A percentile compares a stretch with the other conserved stretches of the same genome.
Evolutionary conservation across 2,888 invertebrate species (phyloP).

Genomic region (Caenorhabditis sp.): DNA sequence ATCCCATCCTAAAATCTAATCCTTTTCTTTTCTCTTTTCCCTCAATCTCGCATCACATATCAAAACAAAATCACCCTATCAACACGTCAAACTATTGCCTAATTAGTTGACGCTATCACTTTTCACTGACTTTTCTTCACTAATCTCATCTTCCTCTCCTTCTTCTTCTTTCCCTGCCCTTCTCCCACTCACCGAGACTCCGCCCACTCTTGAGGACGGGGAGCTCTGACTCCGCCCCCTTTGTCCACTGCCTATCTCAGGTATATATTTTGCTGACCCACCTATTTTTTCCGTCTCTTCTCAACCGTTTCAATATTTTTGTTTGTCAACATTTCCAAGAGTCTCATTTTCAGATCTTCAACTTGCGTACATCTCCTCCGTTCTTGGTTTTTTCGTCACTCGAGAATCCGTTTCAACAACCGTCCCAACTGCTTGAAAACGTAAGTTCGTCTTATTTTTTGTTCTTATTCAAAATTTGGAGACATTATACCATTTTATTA

Average conservation of each 20-base stretch:
- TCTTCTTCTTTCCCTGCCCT: not conserved
- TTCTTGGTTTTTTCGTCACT: not conserved
- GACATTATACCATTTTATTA: conserved; percentile 36
- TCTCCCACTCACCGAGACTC: conserved; percentile 24
- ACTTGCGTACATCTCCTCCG: not conserved
- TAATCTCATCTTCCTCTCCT: conserved; percentile 18
- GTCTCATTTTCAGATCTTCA: not conserved
- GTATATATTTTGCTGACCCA: conserved; percentile 37
- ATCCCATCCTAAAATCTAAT: conserved; percentile 24
- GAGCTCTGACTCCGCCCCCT: conserved; percentile 34
- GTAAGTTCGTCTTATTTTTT: conserved; percentile 44
- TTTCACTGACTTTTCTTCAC: conserved; percentile 26
- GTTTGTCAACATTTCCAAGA: not conserved
- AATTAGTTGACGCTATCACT: conserved; percentile 49
- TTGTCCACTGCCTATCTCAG: conserved; percentile 29
- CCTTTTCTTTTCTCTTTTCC: conserved; percentile 3
- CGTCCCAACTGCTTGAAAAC: not conserved
- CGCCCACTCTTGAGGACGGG: conserved; percentile 17
- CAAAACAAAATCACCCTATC: conserved; percentile 27
- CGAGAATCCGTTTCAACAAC: not conserved
- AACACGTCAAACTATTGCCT: conserved; percentile 40
- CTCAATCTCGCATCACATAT: conserved; percentile 33
- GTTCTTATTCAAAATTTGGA: conserved; percentile 28
- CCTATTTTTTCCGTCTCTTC: not conserved
- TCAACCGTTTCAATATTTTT: conserved; percentile 14